Evolutionary conservation across 1,140 invertebrate species (phyloP), one percentile per base, ranked within the genome.

Genomic region (Wasmannia auropunctata): DNA sequence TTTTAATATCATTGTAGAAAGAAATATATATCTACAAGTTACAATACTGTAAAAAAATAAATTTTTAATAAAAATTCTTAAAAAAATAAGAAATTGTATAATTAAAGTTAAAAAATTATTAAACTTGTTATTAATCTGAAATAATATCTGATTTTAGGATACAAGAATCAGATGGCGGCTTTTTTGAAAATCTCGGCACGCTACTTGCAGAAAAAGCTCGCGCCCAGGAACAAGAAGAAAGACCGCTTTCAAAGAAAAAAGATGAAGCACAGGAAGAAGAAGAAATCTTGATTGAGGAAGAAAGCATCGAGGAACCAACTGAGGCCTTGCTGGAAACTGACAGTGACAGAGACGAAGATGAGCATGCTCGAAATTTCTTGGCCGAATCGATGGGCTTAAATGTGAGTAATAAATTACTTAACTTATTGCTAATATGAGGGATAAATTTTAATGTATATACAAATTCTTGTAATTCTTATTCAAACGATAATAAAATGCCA

Each of bases 111-210:
- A 46, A 31, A 16, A 56, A 46, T 8, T 43, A 49, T 40, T 58
- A 8, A 43, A 25, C 3, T 72, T 1, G 0, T 62, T 46, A 60
- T 25, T 81, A 83, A 63, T 62, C 5, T 31, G 4, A 63, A 51
- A 22, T 69, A 22, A 88, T 86, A 89, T 88, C 92, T 88, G 0
- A 34, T 96, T 94, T 34, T 95, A 97, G 97, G 94, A 96, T 97
- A 80, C 97, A 97, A 95, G 96, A 97, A 95, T 95, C 97, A 4
- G 97, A 98, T 93, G 97, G 97, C 88, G 96, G 97, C 46, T 98
- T 98, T 91, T 98, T 98, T 92, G 97, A 98, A 92, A 97, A 97
- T 87, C 97, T 98, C 90, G 97, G 97, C 1, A 97, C 96, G 0
- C 93, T 97, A 19, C 92, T 98, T 43, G 96, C 96, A n/a, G 97